Conservation (phyloP, 2,113 vertebrate genomes). For the Macrotus californicus region DNA sequence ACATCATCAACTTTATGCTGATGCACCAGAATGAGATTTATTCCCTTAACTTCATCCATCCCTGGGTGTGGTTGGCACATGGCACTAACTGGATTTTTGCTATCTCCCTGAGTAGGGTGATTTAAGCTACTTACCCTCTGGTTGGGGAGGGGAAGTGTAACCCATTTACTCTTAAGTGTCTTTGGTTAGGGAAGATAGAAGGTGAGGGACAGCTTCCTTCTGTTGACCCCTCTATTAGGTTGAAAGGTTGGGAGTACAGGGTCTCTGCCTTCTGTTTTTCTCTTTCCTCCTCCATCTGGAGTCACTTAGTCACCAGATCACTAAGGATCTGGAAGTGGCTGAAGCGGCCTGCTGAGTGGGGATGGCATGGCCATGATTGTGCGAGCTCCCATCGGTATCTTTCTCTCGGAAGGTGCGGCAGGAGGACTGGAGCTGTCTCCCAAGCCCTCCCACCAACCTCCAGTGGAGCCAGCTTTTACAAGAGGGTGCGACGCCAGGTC, state of each 20-base stretch:
- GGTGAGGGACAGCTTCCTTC: not conserved
- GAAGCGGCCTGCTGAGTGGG: not conserved
- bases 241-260: not conserved
- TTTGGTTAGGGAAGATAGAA: not conserved
- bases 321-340: not conserved
- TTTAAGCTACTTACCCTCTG: not conserved
- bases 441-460: not conserved
- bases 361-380: not conserved
- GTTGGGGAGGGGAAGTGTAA: not conserved
- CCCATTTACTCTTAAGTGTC: not conserved
- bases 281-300: not conserved
- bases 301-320: not conserved
- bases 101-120: not conserved
- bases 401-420: not conserved
- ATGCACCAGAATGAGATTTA: not conserved
- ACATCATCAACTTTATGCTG: not conserved
- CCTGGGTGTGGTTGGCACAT: not conserved
- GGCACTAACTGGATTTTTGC: not conserved
- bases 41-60: not conserved
- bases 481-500: slow-evolving; percentile 14
- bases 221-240: accelerated
- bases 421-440: not conserved
- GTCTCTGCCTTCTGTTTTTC: not conserved
- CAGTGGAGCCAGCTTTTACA: not conserved
- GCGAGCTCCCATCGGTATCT: not conserved